Base-by-base conservation (phyloP, 2,888 invertebrate genomes). In the Baronia brevicornis region DNA sequence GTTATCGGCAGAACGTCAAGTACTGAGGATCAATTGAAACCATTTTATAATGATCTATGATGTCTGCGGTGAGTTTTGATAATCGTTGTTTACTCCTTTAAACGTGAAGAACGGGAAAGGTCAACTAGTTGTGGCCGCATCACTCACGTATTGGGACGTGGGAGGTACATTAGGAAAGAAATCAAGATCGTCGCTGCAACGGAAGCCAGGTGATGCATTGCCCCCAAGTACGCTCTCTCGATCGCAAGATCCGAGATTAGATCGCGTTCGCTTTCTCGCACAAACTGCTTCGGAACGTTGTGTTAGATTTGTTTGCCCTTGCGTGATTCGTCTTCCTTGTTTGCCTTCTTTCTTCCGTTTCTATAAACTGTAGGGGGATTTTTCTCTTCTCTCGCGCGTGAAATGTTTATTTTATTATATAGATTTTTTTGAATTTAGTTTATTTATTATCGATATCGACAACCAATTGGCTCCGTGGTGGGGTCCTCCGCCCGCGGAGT, bases 161-260 rank as follows among this genome's bases (percentile, higher is more conserved):
- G 79, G 79, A 74, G 74, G 75, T 70, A 69, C 62, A 65, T 72
- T 73, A 68, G 62, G 60, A 67, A 68, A 67, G 70, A 64, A 69
- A 80, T 82, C 80, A 79, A 78, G 79, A 80, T 79, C 59, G 56
- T 51, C 54, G 67, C 62, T 73, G 73, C 71, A 77, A 69, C 75
- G 79, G 78, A 79, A 82, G 79, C 73, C 60, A 68, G 69, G 75
- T 80, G 78, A 82, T 80, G 77, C 75, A 80, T 82, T 69, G 68
- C 73, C 51, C 51, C 51, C 49, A 55, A 65, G 59, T 60, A 52
- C 60, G 58, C 54, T 65, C 62, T 58, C 62, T 71, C 78, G 68
- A 78, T 78, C 68, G 70, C 60, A 44, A 58, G 65, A 65, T 65
- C 43, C 44, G 48, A 77, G 79, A 79, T 82, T 70, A 70, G 59